phyloP scores from a whole-genome alignment of 53 echinoderm and acorn worm genomes.

The Actinopyga echinites region DNA sequence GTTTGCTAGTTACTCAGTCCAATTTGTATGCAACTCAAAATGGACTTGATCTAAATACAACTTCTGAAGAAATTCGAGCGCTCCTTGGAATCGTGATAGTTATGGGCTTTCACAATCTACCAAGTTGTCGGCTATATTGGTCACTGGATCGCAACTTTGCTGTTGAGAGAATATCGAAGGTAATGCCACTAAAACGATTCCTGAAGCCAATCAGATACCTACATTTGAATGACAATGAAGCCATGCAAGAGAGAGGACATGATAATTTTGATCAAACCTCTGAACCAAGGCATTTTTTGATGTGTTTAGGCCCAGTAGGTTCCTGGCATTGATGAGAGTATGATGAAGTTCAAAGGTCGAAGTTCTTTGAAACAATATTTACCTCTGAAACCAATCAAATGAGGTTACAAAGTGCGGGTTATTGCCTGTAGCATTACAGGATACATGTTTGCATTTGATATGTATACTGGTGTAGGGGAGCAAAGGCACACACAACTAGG shows the following conservation, averaged over 20 bases:
- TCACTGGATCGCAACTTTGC: background rate
- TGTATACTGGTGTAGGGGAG: background rate
- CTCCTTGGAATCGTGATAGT: background rate
- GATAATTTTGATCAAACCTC: background rate
- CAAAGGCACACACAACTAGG: background rate
- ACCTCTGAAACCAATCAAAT: slow-evolving; percentile 17
- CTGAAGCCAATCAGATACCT: background rate
- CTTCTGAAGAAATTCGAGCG: background rate
- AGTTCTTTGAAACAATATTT: background rate
- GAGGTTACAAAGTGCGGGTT: slow-evolving; percentile 4
- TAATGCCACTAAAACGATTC: background rate
- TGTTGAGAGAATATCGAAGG: background rate
- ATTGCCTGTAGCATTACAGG: background rate
- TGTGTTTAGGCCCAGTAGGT: background rate
- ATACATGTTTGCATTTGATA: slow-evolving; percentile 4
- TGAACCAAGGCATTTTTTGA: background rate
- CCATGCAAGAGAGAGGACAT: background rate
- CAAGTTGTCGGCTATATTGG: slow-evolving; percentile 3
- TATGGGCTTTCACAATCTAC: slow-evolving; percentile 4
- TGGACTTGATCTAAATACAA: background rate
- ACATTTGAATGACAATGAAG: background rate
- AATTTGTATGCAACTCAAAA: slow-evolving; percentile 12
- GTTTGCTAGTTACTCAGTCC: background rate
- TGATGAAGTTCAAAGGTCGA: slow-evolving; percentile 4
- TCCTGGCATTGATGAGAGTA: slow-evolving; percentile 19